Base-by-base conservation (phyloP, 2,888 invertebrate genomes). In the Leptinotarsa juncta region DNA sequence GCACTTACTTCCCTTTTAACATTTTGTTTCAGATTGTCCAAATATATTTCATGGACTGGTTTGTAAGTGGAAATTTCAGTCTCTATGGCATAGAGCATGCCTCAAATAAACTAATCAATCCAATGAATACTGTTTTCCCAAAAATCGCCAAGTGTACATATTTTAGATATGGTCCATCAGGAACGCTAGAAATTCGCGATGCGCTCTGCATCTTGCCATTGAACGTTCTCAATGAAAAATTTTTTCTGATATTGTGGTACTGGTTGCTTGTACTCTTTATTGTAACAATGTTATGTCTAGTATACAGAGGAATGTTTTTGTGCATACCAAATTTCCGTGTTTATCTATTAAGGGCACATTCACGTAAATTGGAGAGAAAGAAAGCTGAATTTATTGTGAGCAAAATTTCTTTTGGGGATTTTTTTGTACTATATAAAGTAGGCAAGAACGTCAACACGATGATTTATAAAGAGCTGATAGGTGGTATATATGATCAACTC, bases 151-250 rank as follows among this genome's bases (percentile, higher is more conserved):
- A 92, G 84, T 93, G 93, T 85, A 89, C 89, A 80, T 89, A 91
- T 75, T 87, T 90, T 70, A 89, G 85, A 77, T 92, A 89, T 75
- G 93, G 93, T 3, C 90, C 91, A 0, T 89, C 91, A 0, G 94
- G 93, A 4, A 86, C 89, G 4, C 78, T 90, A 1, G 90, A 92
- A 81, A 83, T 86, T 0, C 88, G 89, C 77, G 93, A 94, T 82
- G 90, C 91, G 0, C 88, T 95, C 0, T 95, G 95, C 81, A 90
- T 95, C n/a, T 88, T 95, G 16, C 93, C 95, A 0, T 83, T 95
- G 12, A 95, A 95, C 83, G 92, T 94, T 79, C 90, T 95, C 62
- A 95, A 95, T 83, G 95, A 95, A 84, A 95, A 95, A 85, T 91
- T 95, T 79, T 94, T 94, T 82, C 89, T 93, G 1, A 90, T 94